Conservation (phyloP, 2,888 invertebrate genomes). For the Epicampocera succincta region DNA sequence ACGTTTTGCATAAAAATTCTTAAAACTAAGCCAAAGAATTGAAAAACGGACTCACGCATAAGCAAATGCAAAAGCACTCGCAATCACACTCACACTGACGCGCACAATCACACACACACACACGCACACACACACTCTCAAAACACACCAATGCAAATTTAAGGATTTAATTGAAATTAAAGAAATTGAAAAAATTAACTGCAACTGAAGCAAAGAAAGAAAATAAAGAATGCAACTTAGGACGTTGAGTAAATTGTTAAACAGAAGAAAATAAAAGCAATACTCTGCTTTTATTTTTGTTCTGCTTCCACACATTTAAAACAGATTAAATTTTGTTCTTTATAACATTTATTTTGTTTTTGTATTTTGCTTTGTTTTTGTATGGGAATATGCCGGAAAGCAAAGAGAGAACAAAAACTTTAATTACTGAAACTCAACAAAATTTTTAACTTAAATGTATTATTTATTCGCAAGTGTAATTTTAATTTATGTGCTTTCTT, state of each 20-base stretch:
- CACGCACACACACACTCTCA: not conserved
- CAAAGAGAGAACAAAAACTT: slow-evolving; percentile 19
- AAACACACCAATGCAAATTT: slow-evolving; percentile 19
- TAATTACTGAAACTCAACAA: slow-evolving; percentile 32
- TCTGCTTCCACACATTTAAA: slow-evolving; percentile 43
- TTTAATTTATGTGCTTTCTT: not conserved
- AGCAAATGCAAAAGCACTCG: not conserved
- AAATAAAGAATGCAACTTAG: not conserved
- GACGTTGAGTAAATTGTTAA: not conserved
- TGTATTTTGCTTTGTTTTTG: not conserved
- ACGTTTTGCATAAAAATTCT: slow-evolving; percentile 66
- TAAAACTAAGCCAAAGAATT: slow-evolving; percentile 24
- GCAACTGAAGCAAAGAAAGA: slow-evolving; percentile 10
- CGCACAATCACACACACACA: slow-evolving; percentile 4
- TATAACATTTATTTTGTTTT: slow-evolving; percentile 1
- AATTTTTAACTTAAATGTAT: slow-evolving; percentile 3
- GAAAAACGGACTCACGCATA: slow-evolving; percentile 44
- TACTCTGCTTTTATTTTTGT: slow-evolving; percentile 2
- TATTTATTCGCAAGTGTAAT: not conserved
- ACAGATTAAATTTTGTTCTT: slow-evolving; percentile 51
- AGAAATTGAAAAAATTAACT: slow-evolving; percentile 35
- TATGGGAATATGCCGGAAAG: no score
- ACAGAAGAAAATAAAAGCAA: slow-evolving; percentile 15
- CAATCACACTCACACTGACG: no score
- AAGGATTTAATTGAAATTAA: slow-evolving; percentile 43